Evolutionary conservation across 2,888 invertebrate species (phyloP).

Genomic region (Sympetrum striolatum): DNA sequence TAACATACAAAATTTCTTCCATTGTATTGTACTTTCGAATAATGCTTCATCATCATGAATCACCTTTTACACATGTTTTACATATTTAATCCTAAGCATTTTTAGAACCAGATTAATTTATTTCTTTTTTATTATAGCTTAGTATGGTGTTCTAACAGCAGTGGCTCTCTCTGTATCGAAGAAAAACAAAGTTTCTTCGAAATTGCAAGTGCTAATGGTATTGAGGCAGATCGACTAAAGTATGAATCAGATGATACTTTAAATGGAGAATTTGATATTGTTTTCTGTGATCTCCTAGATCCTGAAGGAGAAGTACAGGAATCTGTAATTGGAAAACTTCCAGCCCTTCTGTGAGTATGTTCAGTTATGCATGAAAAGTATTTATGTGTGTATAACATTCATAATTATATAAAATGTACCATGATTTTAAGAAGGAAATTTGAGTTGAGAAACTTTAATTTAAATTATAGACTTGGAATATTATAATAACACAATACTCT

Average conservation of each 20-base stretch:
- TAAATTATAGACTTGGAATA: no score
- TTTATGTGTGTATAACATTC: no score
- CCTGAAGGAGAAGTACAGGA: slow-evolving; percentile 66
- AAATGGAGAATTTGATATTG: slow-evolving; percentile 61
- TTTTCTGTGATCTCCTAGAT: slow-evolving; percentile 65
- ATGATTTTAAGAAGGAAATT: no score
- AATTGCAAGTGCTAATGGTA: slow-evolving; percentile 60
- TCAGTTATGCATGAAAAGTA: no score
- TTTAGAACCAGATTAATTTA: neutral
- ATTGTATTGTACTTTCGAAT: no score
- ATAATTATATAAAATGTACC: no score
- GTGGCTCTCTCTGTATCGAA: slow-evolving; percentile 57
- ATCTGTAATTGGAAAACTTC: slow-evolving; percentile 55
- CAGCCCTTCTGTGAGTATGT: slow-evolving; percentile 48
- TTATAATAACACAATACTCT: no score
- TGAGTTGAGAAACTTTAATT: no score
- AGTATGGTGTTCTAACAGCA: slow-evolving; percentile 50
- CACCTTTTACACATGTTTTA: neutral
- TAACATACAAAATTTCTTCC: no score
- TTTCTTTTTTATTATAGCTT: neutral
- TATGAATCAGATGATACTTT: slow-evolving; percentile 55
- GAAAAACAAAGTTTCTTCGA: slow-evolving; percentile 61
- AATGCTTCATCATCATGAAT: neutral
- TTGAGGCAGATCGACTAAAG: slow-evolving; percentile 55
- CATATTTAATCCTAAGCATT: neutral